A percentile compares a stretch with the other conserved stretches of the same genome.
These are phyloP conservation scores for Acrocyrtus sp. DNA, from an alignment of 2,888 invertebrate species.

Conservation along the genomic window DNA sequence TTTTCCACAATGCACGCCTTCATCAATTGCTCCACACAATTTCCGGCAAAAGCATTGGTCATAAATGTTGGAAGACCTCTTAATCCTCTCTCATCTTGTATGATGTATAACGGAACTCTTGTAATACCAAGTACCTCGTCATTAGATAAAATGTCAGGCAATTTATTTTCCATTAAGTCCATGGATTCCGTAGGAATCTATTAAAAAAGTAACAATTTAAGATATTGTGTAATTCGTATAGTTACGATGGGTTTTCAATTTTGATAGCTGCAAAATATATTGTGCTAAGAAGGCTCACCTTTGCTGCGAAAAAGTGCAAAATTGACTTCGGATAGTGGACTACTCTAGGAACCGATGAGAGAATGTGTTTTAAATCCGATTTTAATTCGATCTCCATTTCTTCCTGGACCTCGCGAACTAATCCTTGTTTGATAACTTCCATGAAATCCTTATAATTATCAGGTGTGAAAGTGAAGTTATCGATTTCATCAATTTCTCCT, in stretches of 20 bases:
- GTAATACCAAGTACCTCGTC: constrained; percentile 33
- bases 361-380: not conserved
- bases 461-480: not conserved
- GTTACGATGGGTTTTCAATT: not conserved
- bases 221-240: not conserved
- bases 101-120: constrained; percentile 15
- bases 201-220: not conserved
- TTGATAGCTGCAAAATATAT: not conserved
- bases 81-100: not conserved
- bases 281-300: constrained; percentile 5
- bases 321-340: not conserved
- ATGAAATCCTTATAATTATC: not conserved
- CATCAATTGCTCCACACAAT: constrained; percentile 7
- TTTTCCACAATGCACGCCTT: not conserved
- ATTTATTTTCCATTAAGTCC: constrained; percentile 13
- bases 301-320: constrained; percentile 22
- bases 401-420: constrained; percentile 17
- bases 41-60: constrained; percentile 18
- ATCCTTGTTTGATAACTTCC: not conserved
- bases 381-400: constrained; percentile 2
- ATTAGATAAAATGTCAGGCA: not conserved
- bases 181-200: constrained; percentile 1
- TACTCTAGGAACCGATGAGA: not conserved
- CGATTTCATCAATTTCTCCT: constrained; percentile 19
- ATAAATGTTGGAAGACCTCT: constrained; percentile 24